Percentiles rank a stretch among this genome's conserved stretches.
These are phyloP conservation scores for Boleophthalmus pectinirostris DNA, from an alignment of 2,113 vertebrate genomes.

Conservation along the genomic window DNA sequence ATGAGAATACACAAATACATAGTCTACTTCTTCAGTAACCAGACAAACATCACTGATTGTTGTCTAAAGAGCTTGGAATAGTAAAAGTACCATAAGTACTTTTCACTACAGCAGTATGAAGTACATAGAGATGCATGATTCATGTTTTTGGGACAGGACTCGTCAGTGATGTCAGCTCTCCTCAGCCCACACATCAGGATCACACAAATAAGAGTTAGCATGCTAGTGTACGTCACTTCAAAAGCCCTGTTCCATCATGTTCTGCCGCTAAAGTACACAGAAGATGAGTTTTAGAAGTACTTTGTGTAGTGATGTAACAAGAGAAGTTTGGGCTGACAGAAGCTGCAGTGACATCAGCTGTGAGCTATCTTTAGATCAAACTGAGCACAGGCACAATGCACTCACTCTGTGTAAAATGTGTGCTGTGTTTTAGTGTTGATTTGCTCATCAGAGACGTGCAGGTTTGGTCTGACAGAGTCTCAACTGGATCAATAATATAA, in stretches of 20 bases:
- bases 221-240: background rate
- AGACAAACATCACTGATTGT: too few relatives aligned
- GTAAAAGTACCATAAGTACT: too few relatives aligned
- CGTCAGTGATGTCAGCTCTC: background rate
- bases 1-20: too few relatives aligned
- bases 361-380: background rate
- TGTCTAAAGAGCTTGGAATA: too few relatives aligned
- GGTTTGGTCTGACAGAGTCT: background rate
- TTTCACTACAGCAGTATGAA: background rate
- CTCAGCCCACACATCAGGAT: background rate
- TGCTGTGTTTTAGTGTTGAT: background rate
- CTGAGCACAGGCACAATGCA: background rate
- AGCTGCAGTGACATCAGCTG: background rate
- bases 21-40: too few relatives aligned
- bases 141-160: background rate
- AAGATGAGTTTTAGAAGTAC: background rate
- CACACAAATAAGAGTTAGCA: background rate
- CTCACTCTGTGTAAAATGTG: background rate
- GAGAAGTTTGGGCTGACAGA: constrained; percentile 11
- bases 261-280: background rate
- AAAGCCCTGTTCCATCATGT: background rate
- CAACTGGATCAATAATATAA: too few relatives aligned
- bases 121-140: background rate
- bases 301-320: constrained; percentile 32
- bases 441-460: background rate